Evolutionary conservation across 2,797 vertebrate species (phyloP).

Genomic region (Borostomias antarcticus): DNA sequence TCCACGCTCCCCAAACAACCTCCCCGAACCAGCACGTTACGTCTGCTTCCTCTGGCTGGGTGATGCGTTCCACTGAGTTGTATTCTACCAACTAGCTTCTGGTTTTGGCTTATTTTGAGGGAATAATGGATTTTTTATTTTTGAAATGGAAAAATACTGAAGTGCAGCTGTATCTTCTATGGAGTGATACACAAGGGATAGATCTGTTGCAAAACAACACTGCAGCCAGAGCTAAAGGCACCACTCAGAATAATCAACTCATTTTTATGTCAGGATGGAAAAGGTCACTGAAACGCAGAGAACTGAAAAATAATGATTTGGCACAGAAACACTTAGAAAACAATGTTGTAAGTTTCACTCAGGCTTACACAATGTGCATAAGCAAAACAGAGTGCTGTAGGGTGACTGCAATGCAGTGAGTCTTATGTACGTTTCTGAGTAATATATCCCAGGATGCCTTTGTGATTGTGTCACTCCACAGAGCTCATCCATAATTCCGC

Average conservation of each 20-base stretch:
- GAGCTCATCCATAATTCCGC: background rate
- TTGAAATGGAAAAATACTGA: too few relatives aligned
- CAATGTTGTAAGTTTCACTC: conserved; percentile 23
- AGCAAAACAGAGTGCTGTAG: background rate
- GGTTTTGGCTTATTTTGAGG: background rate
- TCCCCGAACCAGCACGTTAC: too few relatives aligned
- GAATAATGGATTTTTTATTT: background rate
- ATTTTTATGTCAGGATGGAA: conserved; percentile 25
- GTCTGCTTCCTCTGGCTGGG: too few relatives aligned
- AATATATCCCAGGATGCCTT: conserved; percentile 35
- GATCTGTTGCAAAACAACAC: conserved; percentile 12
- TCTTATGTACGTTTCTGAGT: conserved; percentile 34
- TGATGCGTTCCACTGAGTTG: background rate
- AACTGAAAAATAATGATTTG: conserved; percentile 9
- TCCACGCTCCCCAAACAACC: background rate
- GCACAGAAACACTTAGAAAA: conserved; percentile 23
- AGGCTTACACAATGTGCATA: conserved; percentile 24
- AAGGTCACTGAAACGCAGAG: conserved; percentile 24
- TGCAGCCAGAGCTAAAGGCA: conserved; percentile 7
- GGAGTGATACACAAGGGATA: conserved; percentile 16
- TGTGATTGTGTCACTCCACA: conserved; percentile 26
- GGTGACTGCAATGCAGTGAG: conserved; percentile 17
- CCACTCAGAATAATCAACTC: conserved; percentile 32
- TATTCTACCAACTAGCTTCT: background rate
- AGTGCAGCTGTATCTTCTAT: background rate